phyloP scores from a whole-genome alignment of 2,888 invertebrate species.

The Rhamnusium bicolor region DNA sequence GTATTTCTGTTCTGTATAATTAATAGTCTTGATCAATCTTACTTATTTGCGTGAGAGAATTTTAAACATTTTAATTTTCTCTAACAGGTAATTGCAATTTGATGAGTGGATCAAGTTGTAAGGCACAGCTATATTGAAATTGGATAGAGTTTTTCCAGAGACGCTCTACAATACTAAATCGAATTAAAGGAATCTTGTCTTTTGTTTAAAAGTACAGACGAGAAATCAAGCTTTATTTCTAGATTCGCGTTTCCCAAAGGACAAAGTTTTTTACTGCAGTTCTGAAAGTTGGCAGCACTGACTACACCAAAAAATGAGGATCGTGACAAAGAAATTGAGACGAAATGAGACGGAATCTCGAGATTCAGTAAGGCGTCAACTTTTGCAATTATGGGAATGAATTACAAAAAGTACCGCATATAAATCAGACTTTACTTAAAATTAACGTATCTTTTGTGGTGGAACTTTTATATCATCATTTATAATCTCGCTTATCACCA shows the following conservation, averaged over 20 bases:
- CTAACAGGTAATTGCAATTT: constrained; percentile 36
- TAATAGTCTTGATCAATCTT: not conserved
- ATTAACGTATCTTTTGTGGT: constrained; percentile 47
- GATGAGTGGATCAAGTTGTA: constrained; percentile 33
- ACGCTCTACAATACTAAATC: constrained; percentile 46
- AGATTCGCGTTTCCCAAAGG: constrained; percentile 64
- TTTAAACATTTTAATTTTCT: constrained; percentile 18
- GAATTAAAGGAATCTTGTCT: constrained; percentile 61
- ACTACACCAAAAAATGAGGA: constrained; percentile 64
- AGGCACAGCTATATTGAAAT: constrained; percentile 43
- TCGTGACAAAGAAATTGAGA: constrained; percentile 67
- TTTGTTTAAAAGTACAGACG: constrained; percentile 62
- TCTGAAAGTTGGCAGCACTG: constrained; percentile 63
- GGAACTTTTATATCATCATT: constrained; percentile 46
- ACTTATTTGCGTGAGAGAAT: not conserved
- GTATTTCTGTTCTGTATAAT: not conserved
- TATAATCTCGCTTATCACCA: constrained; percentile 51
- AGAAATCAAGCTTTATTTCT: constrained; percentile 64
- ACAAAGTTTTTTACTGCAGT: constrained; percentile 67
- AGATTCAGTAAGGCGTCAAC: constrained; percentile 66
- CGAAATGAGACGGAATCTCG: constrained; percentile 66
- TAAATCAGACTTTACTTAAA: constrained; percentile 59
- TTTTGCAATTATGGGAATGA: constrained; percentile 67
- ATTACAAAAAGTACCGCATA: constrained; percentile 61
- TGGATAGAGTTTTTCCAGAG: constrained; percentile 44